Evolutionary conservation across 2,888 invertebrate genomes (phyloP).

Genomic region (Myathropa florea): DNA sequence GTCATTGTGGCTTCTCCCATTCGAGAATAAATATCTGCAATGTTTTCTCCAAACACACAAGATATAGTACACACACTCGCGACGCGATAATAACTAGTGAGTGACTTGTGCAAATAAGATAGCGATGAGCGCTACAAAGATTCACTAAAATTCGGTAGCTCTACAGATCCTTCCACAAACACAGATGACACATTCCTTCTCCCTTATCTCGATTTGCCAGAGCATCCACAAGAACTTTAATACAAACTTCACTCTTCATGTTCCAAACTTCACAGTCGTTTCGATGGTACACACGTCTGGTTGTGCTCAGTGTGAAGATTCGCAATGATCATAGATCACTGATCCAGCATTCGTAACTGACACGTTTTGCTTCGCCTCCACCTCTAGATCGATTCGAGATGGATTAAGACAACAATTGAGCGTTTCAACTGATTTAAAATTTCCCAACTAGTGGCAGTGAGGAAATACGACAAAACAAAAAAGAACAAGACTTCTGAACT

Average conservation of each 20-base stretch:
- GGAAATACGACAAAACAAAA: neutral
- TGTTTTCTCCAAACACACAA: constrained; percentile 40
- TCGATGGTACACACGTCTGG: neutral
- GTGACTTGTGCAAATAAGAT: constrained; percentile 52
- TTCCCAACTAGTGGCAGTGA: neutral
- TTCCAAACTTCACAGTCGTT: constrained; percentile 21
- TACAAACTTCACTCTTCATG: neutral
- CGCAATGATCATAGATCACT: constrained; percentile 43
- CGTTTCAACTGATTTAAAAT: neutral
- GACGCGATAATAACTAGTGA: constrained; percentile 25
- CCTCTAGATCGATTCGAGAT: constrained; percentile 40
- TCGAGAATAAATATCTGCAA: constrained; percentile 46
- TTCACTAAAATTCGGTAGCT: constrained; percentile 36
- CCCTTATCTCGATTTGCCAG: constrained; percentile 13
- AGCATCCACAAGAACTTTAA: constrained; percentile 3
- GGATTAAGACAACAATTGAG: constrained; percentile 27
- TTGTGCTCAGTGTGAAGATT: constrained; percentile 29
- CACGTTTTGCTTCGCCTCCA: neutral
- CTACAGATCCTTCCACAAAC: constrained; percentile 32
- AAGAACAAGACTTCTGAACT: neutral
- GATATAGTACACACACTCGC: constrained; percentile 21
- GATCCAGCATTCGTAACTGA: constrained; percentile 12
- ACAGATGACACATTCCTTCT: constrained; percentile 44
- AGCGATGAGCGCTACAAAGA: neutral
- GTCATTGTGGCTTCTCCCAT: constrained; percentile 18